These are phyloP conservation scores for Poeciliopsis presidionis DNA, from an alignment of 2,797 vertebrate species.

Conservation along the genomic window DNA sequence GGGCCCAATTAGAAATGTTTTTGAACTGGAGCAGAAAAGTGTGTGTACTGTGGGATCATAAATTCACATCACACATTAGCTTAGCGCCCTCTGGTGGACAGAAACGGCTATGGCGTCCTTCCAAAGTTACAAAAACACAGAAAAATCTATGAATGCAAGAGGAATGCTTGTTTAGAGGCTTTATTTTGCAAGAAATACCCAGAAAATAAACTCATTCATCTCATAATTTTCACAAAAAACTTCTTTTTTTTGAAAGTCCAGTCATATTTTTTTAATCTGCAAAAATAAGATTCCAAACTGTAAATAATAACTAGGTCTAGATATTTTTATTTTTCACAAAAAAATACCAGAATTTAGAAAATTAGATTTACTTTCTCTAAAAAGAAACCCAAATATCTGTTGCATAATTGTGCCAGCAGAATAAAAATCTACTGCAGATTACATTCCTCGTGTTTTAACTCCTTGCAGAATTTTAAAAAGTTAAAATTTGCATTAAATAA, in stretches of 20 bases:
- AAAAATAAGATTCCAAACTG: not conserved
- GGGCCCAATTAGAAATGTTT: slow-evolving; percentile 82
- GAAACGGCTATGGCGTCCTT: slow-evolving; percentile 6
- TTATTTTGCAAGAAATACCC: not conserved
- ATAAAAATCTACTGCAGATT: not conserved
- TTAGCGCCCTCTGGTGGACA: slow-evolving; percentile 96
- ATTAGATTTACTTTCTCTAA: not conserved
- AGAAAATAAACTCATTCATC: not conserved
- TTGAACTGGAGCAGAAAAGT: slow-evolving; percentile 79
- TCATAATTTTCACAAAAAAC: not conserved
- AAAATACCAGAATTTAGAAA: not conserved
- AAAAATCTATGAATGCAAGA: not conserved
- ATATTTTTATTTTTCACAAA: not conserved
- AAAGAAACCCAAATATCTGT: not conserved
- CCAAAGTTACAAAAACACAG: not conserved
- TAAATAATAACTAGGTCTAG: not conserved
- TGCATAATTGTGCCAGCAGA: not conserved
- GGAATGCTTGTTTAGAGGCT: not conserved
- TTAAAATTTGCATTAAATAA: not conserved
- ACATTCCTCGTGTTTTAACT: not conserved
- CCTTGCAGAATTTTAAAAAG: not conserved
- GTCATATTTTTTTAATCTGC: not conserved
- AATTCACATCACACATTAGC: slow-evolving; percentile 85
- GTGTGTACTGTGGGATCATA: slow-evolving; percentile 7
- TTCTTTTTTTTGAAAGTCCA: not conserved